Evolutionary conservation across 1,140 invertebrate genomes (phyloP).

Genomic region (Pachyrhynchus sulphureomaculatus): DNA sequence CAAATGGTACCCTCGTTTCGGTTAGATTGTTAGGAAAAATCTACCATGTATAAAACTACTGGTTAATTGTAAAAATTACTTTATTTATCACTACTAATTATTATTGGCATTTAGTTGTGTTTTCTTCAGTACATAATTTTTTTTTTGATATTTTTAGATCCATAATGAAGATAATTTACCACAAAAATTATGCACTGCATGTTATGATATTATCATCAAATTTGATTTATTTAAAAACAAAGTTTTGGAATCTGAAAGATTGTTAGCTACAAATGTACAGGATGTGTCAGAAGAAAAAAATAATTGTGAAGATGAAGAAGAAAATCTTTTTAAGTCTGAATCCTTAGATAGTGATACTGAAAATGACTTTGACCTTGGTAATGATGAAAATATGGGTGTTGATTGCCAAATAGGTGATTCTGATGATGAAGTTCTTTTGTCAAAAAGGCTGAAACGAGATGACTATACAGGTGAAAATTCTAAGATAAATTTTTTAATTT

Average conservation of each 20-base stretch:
- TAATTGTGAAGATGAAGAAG: neutral
- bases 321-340: neutral
- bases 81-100: no score
- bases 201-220: constrained; percentile 13
- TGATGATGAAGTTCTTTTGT: neutral
- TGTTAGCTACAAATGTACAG: neutral
- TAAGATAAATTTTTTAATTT: neutral
- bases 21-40: no score
- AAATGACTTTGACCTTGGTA: neutral
- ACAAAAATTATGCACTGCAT: constrained; percentile 12
- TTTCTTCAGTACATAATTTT: no score
- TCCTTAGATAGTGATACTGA: neutral
- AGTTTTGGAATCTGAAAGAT: constrained; percentile 18
- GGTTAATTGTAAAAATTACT: no score
- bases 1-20: no score
- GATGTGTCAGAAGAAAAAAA: neutral
- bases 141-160: constrained; percentile 21
- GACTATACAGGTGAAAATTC: neutral
- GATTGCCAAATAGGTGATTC: neutral
- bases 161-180: neutral
- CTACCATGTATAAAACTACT: no score
- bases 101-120: no score
- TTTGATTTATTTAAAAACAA: constrained; percentile 18
- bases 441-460: neutral
- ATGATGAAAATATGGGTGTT: neutral